Base-by-base conservation (phyloP, 2,888 invertebrate species). In the Rhagonycha lutea region DNA sequence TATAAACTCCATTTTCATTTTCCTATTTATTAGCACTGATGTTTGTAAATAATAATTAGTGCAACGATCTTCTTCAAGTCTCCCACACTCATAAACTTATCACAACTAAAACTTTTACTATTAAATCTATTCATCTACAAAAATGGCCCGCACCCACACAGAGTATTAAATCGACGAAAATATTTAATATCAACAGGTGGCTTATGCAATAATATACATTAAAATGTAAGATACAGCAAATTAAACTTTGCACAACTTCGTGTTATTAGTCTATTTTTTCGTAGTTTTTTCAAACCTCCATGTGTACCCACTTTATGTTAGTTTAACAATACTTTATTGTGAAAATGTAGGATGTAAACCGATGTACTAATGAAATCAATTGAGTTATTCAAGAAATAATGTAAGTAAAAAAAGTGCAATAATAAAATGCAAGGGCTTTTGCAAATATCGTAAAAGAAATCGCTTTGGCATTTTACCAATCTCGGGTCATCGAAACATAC, bases 401-500 rank as follows among this genome's bases (percentile, higher is more conserved):
- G 9, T 28, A 8, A 28, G 9, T 28, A 28, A 2, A 47, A 47
- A n/a, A 47, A 47, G 47, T 47, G 47, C 47, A 47, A 47, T n/a
- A 47, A 47, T 47, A 47, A 47, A 47, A 47, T 47, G 47, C 47
- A 47, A 47, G 47, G 47, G 47, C 47, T 47, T 47, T 68, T 61
- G 65, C 18, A n/a, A 65, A 65, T 23, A 32, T 32, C 14, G 14
- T 14, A 69, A 73, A 69, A 10, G 23, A 32, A 60, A 73, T 65
- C 63, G 26, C 24, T 61, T 92, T 93, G 85, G 90, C 92, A 62
- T 91, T 92, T 7, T 97, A 97, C 87, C 96, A 97, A 84, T 94
- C 95, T 2, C 97, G 97, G 97, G 97, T 97, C 67, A 92, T 96
- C 70, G 94, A 94, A 86, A 97, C 97, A 2, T 98, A 98, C 88